Conservation (phyloP, 2,797 vertebrate species). For the Xiphorhynchus erythropygius region DNA sequence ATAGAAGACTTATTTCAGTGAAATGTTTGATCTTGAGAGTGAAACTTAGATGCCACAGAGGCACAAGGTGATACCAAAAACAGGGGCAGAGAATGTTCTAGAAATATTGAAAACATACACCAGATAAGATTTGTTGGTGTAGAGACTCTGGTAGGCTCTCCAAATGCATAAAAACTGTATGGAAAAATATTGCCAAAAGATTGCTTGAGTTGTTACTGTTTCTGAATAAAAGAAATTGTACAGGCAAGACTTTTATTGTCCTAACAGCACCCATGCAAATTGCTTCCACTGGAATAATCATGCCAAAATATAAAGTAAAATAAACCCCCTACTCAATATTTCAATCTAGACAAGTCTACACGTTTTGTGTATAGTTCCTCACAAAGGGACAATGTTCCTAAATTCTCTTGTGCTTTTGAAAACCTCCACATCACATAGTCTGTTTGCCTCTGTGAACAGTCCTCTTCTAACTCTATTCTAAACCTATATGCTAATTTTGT, state of each 20-base stretch:
- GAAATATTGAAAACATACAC: background rate
- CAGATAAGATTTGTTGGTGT: background rate
- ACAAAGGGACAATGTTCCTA: background rate
- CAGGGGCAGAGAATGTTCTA: background rate
- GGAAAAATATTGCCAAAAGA: background rate
- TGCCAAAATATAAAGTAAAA: background rate
- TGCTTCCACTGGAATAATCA: background rate
- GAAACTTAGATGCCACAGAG: background rate
- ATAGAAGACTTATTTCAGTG: background rate
- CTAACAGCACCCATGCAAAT: background rate
- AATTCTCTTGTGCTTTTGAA: background rate
- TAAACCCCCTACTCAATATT: background rate
- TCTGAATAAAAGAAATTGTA: background rate
- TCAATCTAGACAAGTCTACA: background rate
- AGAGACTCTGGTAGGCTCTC: background rate
- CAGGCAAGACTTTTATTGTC: background rate
- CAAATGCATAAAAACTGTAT: background rate
- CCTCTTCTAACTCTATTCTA: background rate
- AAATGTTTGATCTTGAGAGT: background rate
- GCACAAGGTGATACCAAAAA: background rate
- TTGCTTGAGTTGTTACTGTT: background rate
- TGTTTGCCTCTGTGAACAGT: background rate
- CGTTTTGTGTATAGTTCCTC: background rate
- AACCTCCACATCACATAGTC: background rate
- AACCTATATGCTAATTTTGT: background rate